phyloP scores from a whole-genome alignment of 2,797 vertebrate genomes.

The Stomatorhinus walkeri region DNA sequence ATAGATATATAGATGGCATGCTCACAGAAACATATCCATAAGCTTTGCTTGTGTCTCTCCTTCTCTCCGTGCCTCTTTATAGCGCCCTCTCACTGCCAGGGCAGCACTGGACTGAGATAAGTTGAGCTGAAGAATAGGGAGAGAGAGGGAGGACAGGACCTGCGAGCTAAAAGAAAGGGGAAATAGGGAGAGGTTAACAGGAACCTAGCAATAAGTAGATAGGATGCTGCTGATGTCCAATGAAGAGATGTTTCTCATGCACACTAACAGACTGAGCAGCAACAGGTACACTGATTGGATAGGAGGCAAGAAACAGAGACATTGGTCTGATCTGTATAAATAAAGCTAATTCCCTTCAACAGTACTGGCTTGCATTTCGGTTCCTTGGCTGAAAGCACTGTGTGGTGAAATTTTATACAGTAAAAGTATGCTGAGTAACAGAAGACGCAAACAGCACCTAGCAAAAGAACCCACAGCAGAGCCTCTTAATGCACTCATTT shows the following conservation, averaged over 20 bases:
- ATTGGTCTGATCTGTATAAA: background rate
- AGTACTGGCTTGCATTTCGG: background rate
- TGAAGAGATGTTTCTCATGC: slow-evolving; percentile 5
- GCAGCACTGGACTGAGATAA: slow-evolving; percentile 57
- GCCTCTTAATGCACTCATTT: background rate
- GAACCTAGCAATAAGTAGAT: background rate
- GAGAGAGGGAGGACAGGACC: slow-evolving; percentile 53
- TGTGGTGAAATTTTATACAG: background rate
- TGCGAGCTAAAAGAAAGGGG: slow-evolving; percentile 37
- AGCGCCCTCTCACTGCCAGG: slow-evolving; percentile 59
- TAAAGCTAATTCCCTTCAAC: background rate
- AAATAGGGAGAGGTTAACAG: background rate
- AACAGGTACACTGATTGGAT: background rate
- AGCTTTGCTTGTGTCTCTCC: slow-evolving; percentile 51
- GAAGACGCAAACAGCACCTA: background rate
- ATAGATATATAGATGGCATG: slow-evolving; percentile 10
- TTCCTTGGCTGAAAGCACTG: background rate
- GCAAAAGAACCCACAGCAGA: background rate
- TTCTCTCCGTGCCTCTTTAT: slow-evolving; percentile 51
- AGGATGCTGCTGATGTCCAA: background rate
- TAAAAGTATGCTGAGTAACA: background rate
- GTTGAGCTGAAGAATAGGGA: slow-evolving; percentile 60
- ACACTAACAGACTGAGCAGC: background rate
- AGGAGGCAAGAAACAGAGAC: background rate
- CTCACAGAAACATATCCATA: slow-evolving; percentile 58